These are phyloP conservation scores for Aegotheles bennettii DNA, from an alignment of 2,113 vertebrate genomes.

Conservation along the genomic window DNA sequence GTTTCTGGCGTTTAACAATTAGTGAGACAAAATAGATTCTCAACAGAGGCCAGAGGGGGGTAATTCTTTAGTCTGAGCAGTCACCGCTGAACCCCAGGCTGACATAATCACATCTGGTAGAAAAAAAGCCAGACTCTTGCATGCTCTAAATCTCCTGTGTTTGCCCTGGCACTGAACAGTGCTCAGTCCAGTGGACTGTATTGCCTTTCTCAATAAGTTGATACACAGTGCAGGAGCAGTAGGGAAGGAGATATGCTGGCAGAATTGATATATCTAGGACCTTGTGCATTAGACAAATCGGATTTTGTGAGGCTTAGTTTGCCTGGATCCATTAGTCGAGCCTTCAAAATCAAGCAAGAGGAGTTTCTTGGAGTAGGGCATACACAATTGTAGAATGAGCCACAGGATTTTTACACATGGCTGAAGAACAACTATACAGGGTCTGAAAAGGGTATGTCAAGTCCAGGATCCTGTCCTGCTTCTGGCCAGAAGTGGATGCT, in stretches of 20 bases:
- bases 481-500: background rate
- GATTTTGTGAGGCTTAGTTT: background rate
- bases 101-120: background rate
- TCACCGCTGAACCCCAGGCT: background rate
- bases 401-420: background rate
- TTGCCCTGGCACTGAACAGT: background rate
- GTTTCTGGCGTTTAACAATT: constrained; percentile 22
- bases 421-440: background rate
- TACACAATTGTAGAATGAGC: background rate
- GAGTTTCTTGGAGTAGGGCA: background rate
- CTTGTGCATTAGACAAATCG: background rate
- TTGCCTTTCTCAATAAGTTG: background rate
- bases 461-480: background rate
- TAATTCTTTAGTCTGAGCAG: background rate
- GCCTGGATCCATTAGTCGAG: rapidly evolving
- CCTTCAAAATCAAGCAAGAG: background rate
- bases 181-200: background rate
- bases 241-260: background rate
- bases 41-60: background rate
- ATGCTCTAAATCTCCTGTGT: background rate
- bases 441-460: background rate
- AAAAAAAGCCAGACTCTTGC: background rate
- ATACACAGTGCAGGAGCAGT: background rate
- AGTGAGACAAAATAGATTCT: background rate
- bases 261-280: background rate